Conservation (phyloP, 1,140 invertebrate genomes). For the Sinella curviseta region DNA sequence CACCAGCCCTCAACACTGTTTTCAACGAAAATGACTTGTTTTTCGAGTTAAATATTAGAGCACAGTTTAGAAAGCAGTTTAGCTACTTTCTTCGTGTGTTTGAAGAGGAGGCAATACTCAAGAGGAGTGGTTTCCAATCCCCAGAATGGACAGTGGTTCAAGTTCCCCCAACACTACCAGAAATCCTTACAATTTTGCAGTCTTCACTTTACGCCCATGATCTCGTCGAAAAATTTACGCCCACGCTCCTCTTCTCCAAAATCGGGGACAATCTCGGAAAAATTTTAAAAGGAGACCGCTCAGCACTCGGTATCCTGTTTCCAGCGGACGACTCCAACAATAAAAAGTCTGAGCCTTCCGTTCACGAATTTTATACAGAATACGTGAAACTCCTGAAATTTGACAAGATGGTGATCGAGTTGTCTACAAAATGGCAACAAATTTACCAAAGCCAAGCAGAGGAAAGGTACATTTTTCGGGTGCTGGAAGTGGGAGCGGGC, state of each 20-base stretch:
- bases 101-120: background rate
- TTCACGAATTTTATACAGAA: background rate
- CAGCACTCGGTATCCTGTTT: background rate
- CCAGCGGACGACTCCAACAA: background rate
- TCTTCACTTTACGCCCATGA: background rate
- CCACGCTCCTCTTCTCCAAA: background rate
- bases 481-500: constrained; percentile 41
- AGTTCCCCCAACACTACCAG: background rate
- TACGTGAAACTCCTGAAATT: background rate
- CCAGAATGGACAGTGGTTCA: background rate
- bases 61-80: background rate
- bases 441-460: background rate
- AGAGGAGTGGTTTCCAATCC: background rate
- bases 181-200: background rate
- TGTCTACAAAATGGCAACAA: background rate
- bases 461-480: background rate
- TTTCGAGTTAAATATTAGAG: background rate
- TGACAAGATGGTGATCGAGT: background rate
- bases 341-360: background rate
- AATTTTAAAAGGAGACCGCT: background rate
- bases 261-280: background rate
- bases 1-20: background rate
- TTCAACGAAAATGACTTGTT: background rate
- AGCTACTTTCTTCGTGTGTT: background rate
- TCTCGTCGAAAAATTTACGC: background rate